Evolutionary conservation across 1,140 invertebrate genomes (phyloP).

Genomic region (Drosophila lacertosa): DNA sequence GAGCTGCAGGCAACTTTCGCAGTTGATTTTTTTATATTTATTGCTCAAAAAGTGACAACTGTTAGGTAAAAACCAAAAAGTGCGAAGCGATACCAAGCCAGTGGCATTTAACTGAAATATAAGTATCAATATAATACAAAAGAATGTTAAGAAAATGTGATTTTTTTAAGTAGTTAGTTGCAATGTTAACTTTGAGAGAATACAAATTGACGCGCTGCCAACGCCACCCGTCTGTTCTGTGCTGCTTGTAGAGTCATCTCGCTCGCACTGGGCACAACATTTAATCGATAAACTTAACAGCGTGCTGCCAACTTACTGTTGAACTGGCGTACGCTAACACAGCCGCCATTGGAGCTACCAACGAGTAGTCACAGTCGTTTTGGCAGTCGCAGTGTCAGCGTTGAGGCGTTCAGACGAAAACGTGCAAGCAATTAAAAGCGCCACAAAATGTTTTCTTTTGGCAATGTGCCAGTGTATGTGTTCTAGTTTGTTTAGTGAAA

Average conservation of each 20-base stretch:
- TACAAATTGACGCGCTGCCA: slow-evolving; percentile 4
- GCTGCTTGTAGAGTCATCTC: slow-evolving; percentile 21
- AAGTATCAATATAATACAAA: too few species aligned
- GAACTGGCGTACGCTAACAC: slow-evolving; percentile 1
- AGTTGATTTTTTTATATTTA: slow-evolving; percentile 5
- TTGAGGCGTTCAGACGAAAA: slow-evolving; percentile 57
- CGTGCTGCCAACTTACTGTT: slow-evolving; percentile 51
- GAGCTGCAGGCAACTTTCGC: slow-evolving; percentile 10
- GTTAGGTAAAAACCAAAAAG: neutral
- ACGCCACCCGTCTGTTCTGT: slow-evolving; percentile 10
- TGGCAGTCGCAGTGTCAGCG: slow-evolving; percentile 42
- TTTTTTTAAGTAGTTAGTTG: too few species aligned
- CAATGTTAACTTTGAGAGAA: slow-evolving; percentile 1
- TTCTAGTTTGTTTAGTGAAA: slow-evolving; percentile 32
- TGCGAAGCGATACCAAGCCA: neutral
- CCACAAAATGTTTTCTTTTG: slow-evolving; percentile 17
- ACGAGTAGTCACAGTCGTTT: slow-evolving; percentile 50
- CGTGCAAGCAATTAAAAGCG: slow-evolving; percentile 16
- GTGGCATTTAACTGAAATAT: neutral
- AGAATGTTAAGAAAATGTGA: neutral
- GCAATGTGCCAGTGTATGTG: neutral
- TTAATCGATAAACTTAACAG: slow-evolving; percentile 71
- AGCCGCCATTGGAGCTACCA: slow-evolving; percentile 19
- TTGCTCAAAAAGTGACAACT: neutral
- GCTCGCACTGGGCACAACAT: slow-evolving; percentile 35